Conservation (phyloP, 2,113 vertebrate genomes). For the Cromileptes altivelis region DNA sequence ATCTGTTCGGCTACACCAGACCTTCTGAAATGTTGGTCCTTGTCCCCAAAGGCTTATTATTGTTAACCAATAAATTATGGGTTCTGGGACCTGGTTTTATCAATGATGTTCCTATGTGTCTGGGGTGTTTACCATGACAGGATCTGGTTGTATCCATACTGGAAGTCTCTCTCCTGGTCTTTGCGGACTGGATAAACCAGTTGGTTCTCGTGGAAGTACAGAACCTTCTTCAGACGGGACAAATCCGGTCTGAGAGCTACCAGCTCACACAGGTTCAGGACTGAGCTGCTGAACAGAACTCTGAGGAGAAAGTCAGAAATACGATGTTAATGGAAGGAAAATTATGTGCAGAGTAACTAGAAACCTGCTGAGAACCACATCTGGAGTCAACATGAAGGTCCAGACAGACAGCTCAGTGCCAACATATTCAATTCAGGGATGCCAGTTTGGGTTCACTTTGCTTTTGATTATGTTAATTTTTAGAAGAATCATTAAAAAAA, state of each 20-base stretch:
- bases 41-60: too few species aligned
- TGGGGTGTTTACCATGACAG: conserved; percentile 81
- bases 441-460: too few species aligned
- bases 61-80: too few species aligned
- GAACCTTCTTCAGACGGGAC: conserved; percentile 91
- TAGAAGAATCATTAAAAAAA: too few species aligned
- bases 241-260: conserved; percentile 93
- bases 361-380: neutral
- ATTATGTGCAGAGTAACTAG: neutral
- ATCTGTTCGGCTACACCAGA: too few species aligned
- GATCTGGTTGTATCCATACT: conserved; percentile 97
- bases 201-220: conserved; percentile 99
- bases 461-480: too few species aligned
- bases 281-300: conserved; percentile 93
- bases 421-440: too few species aligned
- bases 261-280: conserved; percentile 96
- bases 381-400: conserved; percentile 4
- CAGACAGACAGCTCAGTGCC: neutral
- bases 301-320: conserved; percentile 73
- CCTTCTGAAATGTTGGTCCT: too few species aligned
- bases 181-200: conserved; percentile 94
- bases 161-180: conserved; percentile 94
- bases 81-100: too few species aligned
- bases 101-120: neutral
- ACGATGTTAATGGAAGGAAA: too few species aligned